A percentile compares a stretch with the other conserved stretches of the same genome.
phyloP scores from a whole-genome alignment of 2,113 vertebrate genomes.

The Anolis carolinensis region DNA sequence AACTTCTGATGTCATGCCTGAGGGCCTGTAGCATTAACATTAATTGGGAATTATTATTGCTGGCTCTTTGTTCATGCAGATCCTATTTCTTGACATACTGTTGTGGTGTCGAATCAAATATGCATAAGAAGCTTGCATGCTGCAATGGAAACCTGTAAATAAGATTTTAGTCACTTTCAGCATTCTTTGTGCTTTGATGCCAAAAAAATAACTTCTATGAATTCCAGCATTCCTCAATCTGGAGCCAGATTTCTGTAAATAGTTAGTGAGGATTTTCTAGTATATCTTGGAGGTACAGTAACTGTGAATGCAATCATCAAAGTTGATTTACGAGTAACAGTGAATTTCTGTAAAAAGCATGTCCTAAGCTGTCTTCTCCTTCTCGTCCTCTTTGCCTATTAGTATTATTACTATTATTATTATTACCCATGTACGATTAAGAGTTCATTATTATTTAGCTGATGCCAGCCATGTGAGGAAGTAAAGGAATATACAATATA shows the following conservation, averaged over 20 bases:
- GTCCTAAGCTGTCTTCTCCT: background rate
- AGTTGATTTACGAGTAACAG: background rate
- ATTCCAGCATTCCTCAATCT: background rate
- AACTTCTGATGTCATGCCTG: background rate
- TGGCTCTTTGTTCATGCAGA: too few relatives aligned
- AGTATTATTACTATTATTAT: too few relatives aligned
- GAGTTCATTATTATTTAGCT: too few relatives aligned
- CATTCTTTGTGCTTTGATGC: background rate
- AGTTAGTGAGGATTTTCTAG: background rate
- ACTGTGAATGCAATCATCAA: background rate
- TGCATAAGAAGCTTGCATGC: background rate
- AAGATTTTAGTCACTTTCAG: background rate
- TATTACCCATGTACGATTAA: too few relatives aligned
- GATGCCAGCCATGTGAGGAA: background rate
- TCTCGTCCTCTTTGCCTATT: too few relatives aligned
- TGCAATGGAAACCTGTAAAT: background rate
- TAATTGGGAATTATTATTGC: background rate
- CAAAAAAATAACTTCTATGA: background rate
- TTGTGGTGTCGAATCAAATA: background rate
- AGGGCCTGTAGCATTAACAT: background rate
- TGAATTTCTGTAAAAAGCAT: conserved; percentile 3
- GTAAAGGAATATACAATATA: background rate
- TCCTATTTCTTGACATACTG: background rate
- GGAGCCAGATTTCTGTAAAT: background rate
- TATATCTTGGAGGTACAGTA: background rate